phyloP scores from a whole-genome alignment of 1,140 invertebrate species.

The Venturia canescens region DNA sequence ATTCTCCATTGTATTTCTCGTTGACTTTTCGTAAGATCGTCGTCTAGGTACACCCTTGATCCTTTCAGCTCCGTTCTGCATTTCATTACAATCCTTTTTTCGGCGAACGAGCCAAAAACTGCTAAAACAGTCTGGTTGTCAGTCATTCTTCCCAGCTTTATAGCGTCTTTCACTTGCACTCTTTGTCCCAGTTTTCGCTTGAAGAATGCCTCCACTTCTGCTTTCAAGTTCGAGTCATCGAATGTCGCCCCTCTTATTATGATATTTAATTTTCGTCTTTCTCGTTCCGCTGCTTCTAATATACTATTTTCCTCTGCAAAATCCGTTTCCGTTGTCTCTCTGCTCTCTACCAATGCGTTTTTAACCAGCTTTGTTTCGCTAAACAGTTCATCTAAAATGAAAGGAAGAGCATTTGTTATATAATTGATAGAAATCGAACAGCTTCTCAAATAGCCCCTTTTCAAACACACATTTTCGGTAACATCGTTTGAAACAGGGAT shows the following conservation, averaged over 20 bases:
- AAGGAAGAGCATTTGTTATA: too few species aligned
- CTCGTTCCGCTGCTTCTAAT: not conserved
- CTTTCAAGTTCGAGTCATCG: not conserved
- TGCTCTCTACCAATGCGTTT: not conserved
- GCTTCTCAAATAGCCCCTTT: not conserved
- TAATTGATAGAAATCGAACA: too few species aligned
- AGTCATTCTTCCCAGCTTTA: not conserved
- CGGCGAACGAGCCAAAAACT: slow-evolving; percentile 34
- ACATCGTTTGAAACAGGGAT: slow-evolving; percentile 54
- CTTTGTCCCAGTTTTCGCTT: not conserved
- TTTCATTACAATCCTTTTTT: slow-evolving; percentile 45
- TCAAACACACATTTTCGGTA: not conserved
- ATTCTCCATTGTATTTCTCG: slow-evolving; percentile 24
- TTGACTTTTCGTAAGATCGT: slow-evolving; percentile 5
- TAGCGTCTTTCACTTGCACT: not conserved
- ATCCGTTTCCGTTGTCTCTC: not conserved
- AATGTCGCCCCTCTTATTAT: not conserved
- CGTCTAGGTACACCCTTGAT: slow-evolving; percentile 7
- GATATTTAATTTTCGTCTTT: not conserved
- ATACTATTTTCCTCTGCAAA: not conserved
- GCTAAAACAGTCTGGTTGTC: not conserved
- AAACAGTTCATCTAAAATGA: too few species aligned
- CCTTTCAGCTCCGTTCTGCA: slow-evolving; percentile 36
- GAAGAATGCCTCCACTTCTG: slow-evolving; percentile 4
- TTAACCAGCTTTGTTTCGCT: not conserved